phyloP scores from a whole-genome alignment of 2,113 vertebrate species.

The Peromyscus californicus region DNA sequence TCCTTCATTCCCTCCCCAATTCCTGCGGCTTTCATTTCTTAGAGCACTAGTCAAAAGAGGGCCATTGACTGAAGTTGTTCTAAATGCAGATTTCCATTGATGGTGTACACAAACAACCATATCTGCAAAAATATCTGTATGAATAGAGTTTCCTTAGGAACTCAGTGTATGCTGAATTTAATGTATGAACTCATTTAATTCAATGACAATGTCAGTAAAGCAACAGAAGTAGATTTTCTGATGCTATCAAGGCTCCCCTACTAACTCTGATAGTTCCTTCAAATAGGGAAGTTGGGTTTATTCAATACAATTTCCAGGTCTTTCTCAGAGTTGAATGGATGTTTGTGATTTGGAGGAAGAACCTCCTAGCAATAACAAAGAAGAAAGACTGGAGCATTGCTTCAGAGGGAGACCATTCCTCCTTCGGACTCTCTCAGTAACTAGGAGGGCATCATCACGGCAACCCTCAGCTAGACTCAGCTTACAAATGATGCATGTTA shows the following conservation, averaged over 20 bases:
- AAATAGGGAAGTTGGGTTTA: slow-evolving; percentile 23
- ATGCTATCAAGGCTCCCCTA: slow-evolving; percentile 5
- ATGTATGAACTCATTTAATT: too few species aligned
- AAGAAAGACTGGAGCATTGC: neutral
- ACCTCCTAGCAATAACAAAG: neutral
- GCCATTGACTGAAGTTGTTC: neutral
- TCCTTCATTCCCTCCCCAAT: slow-evolving; percentile 17
- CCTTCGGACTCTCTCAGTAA: neutral
- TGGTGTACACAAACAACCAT: neutral
- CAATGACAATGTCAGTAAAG: neutral
- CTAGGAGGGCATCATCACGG: neutral
- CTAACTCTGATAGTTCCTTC: neutral
- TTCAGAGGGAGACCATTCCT: neutral
- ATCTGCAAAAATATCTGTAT: slow-evolving; percentile 22
- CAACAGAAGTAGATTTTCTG: neutral
- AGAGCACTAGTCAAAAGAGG: slow-evolving; percentile 16
- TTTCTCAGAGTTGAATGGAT: slow-evolving; percentile 27
- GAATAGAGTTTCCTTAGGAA: slow-evolving; percentile 42
- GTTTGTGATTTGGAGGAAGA: neutral
- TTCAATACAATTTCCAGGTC: slow-evolving; percentile 36
- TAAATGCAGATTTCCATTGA: slow-evolving; percentile 22
- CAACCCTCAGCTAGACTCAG: neutral
- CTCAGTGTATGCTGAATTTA: neutral
- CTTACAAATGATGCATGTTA: neutral
- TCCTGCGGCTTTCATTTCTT: slow-evolving; percentile 55